Evolutionary conservation across 2,113 vertebrate species (phyloP).

Genomic region (human (Homo sapiens)): GRCh38 chr9:78149001-78149500

Average conservation of each 20-base stretch:
- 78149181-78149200: background rate
- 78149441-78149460: background rate
- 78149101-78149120: background rate
- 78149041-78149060: background rate
- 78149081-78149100: background rate
- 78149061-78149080: background rate
- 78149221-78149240: background rate
- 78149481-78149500: background rate
- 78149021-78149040: background rate
- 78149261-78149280: background rate
- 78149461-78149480: background rate
- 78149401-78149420: background rate
- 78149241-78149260: background rate
- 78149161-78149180: background rate
- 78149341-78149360: background rate
- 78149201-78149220: background rate
- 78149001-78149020: background rate
- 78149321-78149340: background rate
- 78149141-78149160: background rate
- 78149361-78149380: background rate
- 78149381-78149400: background rate
- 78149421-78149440: background rate
- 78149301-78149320: background rate
- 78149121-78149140: background rate
- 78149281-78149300: background rate